Evolutionary conservation across 2,797 vertebrate species (phyloP).

Genomic region (Botia kubotai): DNA sequence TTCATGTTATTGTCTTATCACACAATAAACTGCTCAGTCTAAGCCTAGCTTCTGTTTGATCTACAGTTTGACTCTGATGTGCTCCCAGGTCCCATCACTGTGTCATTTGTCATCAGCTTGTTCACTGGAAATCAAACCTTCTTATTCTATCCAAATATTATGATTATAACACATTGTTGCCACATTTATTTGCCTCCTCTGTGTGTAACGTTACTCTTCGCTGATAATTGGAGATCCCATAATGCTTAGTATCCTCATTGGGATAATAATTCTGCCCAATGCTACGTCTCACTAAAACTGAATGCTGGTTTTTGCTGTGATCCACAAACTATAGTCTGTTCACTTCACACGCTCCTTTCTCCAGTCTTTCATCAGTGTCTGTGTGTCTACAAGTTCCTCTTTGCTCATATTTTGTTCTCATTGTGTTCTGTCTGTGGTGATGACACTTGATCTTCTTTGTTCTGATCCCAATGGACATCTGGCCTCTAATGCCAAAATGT

Average conservation of each 20-base stretch:
- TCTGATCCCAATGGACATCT: conserved; percentile 44
- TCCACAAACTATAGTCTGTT: conserved; percentile 14
- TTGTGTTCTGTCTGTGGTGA: conserved; percentile 46
- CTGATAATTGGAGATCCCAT: conserved; percentile 21
- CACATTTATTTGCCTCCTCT: conserved; percentile 30
- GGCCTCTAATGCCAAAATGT: conserved; percentile 33
- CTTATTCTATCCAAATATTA: conserved; percentile 30
- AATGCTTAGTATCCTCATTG: conserved; percentile 23
- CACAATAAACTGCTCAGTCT: not conserved
- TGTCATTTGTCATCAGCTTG: conserved; percentile 4
- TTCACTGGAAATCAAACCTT: conserved; percentile 26
- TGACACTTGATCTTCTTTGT: conserved; percentile 45
- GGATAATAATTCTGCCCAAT: conserved; percentile 11
- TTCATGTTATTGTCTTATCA: conserved; percentile 21
- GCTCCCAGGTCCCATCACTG: conserved; percentile 25
- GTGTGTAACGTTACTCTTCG: conserved; percentile 24
- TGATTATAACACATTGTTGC: conserved; percentile 35
- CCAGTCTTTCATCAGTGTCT: conserved; percentile 27
- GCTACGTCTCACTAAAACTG: conserved; percentile 14
- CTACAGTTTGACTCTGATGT: conserved; percentile 8
- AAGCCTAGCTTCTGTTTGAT: conserved; percentile 4
- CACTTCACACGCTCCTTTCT: conserved; percentile 8
- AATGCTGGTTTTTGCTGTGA: conserved; percentile 22
- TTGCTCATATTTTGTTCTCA: conserved; percentile 50
- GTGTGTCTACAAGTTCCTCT: conserved; percentile 34